phyloP scores from a whole-genome alignment of 1,140 invertebrate genomes.

The Pissodes strobi region DNA sequence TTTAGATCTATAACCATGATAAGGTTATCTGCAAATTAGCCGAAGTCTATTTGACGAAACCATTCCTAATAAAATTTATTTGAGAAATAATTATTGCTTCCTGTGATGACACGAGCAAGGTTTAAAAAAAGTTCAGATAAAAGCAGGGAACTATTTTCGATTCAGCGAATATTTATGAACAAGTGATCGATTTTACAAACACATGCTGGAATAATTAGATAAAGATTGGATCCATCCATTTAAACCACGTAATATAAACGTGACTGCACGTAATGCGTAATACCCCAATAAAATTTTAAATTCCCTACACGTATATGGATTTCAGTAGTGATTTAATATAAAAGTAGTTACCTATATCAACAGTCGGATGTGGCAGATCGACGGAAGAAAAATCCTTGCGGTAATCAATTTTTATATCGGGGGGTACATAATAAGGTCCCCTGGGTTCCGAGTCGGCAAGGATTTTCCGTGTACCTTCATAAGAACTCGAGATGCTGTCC shows the following conservation, averaged over 20 bases:
- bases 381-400: conserved; percentile 25
- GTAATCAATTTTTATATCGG: conserved; percentile 46
- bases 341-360: conserved; percentile 51
- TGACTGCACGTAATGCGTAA: conserved; percentile 16
- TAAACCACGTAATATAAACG: neutral
- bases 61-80: too few species aligned
- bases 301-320: conserved; percentile 22
- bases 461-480: conserved; percentile 57
- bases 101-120: too few species aligned
- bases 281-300: conserved; percentile 3
- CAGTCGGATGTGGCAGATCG: conserved; percentile 54
- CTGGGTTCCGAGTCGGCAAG: conserved; percentile 55
- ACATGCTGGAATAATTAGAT: neutral
- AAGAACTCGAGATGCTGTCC: conserved; percentile 60
- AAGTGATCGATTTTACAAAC: conserved; percentile 3
- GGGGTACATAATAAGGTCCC: conserved; percentile 50
- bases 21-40: too few species aligned
- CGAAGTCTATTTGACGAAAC: too few species aligned
- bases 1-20: too few species aligned
- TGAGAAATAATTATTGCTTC: too few species aligned
- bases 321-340: conserved; percentile 21
- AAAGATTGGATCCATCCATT: neutral
- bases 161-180: neutral
- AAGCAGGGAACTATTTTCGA: too few species aligned
- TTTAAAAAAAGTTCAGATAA: too few species aligned